A percentile compares a stretch with the other conserved stretches of the same genome.
phyloP scores from a whole-genome alignment of 2,113 vertebrate genomes.

The Lycaon pictus region DNA sequence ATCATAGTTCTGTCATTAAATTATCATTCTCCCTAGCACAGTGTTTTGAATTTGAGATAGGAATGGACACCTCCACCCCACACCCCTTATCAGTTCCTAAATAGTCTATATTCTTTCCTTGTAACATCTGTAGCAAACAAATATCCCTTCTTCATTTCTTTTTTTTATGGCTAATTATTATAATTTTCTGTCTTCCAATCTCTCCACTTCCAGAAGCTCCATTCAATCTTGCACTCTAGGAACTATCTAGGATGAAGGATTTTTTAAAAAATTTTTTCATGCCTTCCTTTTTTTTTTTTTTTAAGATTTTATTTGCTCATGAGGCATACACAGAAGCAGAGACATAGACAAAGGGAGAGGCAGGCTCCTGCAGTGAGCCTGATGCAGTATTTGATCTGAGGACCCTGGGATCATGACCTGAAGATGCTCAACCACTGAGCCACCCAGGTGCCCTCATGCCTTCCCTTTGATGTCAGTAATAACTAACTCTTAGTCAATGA shows the following conservation, averaged over 20 bases:
- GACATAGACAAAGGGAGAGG: no score
- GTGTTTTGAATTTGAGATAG: background rate
- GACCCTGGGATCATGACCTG: no score
- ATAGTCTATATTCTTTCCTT: background rate
- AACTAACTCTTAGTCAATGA: background rate
- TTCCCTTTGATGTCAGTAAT: background rate
- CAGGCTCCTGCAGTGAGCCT: no score
- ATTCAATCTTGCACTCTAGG: background rate
- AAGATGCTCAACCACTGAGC: no score
- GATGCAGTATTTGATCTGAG: no score
- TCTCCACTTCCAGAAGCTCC: background rate
- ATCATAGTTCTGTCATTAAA: background rate
- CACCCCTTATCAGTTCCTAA: background rate
- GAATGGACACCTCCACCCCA: fast-evolving
- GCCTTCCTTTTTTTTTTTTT: background rate
- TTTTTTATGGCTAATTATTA: background rate
- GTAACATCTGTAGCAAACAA: background rate
- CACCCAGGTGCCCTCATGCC: no score
- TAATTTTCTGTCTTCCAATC: background rate
- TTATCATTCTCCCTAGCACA: background rate
- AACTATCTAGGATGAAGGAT: background rate
- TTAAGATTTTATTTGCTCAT: background rate
- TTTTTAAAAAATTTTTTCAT: background rate
- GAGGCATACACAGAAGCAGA: no score
- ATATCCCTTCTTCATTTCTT: background rate